A percentile compares a stretch with the other conserved stretches of the same genome.
These are phyloP conservation scores for Myzus persicae DNA, from an alignment of 1,140 invertebrate species.

Conservation along the genomic window DNA sequence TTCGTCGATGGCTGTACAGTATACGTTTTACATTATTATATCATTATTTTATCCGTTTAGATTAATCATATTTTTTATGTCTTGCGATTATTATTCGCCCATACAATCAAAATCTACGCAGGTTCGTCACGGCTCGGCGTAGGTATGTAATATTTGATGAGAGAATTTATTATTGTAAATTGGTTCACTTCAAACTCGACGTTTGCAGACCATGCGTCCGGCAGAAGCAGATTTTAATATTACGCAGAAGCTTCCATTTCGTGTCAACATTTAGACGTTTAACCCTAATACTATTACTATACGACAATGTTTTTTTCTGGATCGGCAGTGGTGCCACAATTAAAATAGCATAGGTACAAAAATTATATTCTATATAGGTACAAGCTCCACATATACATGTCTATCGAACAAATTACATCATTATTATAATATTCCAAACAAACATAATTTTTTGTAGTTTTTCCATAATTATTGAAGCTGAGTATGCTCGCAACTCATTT, in stretches of 20 bases:
- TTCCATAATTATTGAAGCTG: background rate
- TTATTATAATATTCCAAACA: background rate
- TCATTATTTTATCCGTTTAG: background rate
- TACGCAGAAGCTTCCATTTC: background rate
- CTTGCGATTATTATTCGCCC: background rate
- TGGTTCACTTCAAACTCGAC: background rate
- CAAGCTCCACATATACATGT: background rate
- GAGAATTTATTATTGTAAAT: background rate
- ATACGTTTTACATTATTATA: background rate
- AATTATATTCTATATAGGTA: background rate
- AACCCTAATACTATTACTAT: background rate
- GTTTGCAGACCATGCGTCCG: background rate
- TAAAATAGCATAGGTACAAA: background rate
- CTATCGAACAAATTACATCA: background rate
- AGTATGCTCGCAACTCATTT: background rate
- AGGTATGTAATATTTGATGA: background rate
- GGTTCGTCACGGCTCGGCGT: background rate
- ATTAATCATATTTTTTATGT: background rate
- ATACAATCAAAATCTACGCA: background rate
- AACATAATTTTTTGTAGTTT: background rate
- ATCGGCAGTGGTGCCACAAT: too few species aligned
- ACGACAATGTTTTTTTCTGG: too few species aligned
- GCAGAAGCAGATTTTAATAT: background rate
- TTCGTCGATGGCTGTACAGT: background rate
- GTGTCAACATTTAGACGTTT: background rate